These are phyloP conservation scores for Xenopus laevis DNA, from an alignment of 2,113 vertebrate genomes.

Conservation along the genomic window DNA sequence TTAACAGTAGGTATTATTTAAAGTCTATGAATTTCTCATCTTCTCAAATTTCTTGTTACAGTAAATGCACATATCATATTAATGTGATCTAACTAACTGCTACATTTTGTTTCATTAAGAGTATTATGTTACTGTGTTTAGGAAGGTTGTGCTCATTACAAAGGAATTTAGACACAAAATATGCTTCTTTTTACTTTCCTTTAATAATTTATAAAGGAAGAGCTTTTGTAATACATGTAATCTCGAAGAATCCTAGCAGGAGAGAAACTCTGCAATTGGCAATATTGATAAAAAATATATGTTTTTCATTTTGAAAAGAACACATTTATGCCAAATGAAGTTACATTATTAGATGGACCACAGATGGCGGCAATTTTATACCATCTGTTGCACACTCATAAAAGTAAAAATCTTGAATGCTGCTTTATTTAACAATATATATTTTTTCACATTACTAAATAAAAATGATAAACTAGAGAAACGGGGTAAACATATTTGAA, in stretches of 20 bases:
- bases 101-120: not conserved
- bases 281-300: constrained; percentile 9
- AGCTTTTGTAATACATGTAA: not conserved
- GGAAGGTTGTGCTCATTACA: not conserved
- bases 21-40: not conserved
- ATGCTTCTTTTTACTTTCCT: not conserved
- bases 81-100: not conserved
- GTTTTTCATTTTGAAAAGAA: constrained; percentile 23
- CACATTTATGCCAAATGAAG: constrained; percentile 8
- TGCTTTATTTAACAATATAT: constrained; percentile 16
- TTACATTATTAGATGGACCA: constrained; percentile 14
- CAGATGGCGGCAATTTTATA: constrained; percentile 19
- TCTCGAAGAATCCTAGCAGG: not conserved
- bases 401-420: constrained; percentile 12
- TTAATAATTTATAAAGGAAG: constrained; percentile 8
- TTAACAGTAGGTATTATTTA: not conserved
- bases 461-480: too few relatives aligned
- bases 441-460: not conserved
- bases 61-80: not conserved
- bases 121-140: not conserved
- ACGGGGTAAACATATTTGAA: too few relatives aligned
- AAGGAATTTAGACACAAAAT: not conserved
- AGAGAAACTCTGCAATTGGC: not conserved
- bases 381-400: constrained; percentile 9
- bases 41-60: constrained; percentile 2